Evolutionary conservation across 2,797 vertebrate species (phyloP).

Genomic region (Pteronotus mesoamericanus): DNA sequence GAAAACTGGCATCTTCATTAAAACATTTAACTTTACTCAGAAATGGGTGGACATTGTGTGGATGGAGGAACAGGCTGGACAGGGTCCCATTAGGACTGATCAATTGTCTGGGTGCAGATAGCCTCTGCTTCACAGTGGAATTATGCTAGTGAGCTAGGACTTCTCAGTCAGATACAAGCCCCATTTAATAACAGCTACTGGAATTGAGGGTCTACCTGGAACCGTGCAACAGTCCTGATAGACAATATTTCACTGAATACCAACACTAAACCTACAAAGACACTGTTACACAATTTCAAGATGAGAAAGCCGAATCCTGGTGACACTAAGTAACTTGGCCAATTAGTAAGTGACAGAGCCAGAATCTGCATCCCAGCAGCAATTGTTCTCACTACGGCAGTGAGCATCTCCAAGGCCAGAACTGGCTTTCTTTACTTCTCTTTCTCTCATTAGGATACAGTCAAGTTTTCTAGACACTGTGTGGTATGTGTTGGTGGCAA

Average conservation of each 20-base stretch:
- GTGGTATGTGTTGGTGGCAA: too few species aligned
- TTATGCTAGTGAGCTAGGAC: not conserved
- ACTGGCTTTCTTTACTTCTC: not conserved
- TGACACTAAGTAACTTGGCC: not conserved
- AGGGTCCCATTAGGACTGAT: not conserved
- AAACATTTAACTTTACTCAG: not conserved
- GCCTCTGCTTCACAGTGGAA: not conserved
- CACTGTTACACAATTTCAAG: not conserved
- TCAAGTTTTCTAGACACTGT: not conserved
- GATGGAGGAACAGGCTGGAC: not conserved
- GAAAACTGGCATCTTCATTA: not conserved
- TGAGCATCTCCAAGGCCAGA: not conserved
- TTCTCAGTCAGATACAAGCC: not conserved
- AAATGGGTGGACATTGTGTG: not conserved
- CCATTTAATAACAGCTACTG: not conserved
- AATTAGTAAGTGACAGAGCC: not conserved
- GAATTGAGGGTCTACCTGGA: not conserved
- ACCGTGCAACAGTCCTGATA: not conserved
- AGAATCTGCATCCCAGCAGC: not conserved
- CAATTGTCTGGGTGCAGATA: not conserved
- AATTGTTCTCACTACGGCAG: not conserved
- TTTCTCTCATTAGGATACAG: not conserved
- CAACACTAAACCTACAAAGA: not conserved
- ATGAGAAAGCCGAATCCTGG: not conserved
- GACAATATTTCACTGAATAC: not conserved